Conservation (phyloP, 2,888 invertebrate species). For the Spodoptera exigua region DNA sequence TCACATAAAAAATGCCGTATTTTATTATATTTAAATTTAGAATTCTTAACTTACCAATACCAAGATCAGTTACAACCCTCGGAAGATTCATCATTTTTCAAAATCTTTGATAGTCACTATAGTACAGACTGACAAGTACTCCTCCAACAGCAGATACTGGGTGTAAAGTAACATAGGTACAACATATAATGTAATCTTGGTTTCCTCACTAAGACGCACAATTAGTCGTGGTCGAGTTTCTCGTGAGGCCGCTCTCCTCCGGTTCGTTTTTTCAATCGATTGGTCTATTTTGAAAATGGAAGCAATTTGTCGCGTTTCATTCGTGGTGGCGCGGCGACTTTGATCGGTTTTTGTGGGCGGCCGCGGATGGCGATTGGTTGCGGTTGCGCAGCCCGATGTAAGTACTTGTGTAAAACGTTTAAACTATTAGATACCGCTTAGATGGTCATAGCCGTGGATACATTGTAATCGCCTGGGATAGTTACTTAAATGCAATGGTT, state of each 20-base stretch:
- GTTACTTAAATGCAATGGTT: too few species aligned
- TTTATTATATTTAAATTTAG: too few species aligned
- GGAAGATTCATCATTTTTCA: too few species aligned
- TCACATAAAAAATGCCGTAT: too few species aligned
- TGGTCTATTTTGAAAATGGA: conserved; percentile 82
- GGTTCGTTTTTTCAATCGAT: conserved; percentile 73
- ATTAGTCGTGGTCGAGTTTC: conserved; percentile 77
- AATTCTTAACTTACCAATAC: too few species aligned
- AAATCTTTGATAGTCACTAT: too few species aligned
- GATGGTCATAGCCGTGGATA: conserved; percentile 13
- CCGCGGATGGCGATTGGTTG: conserved; percentile 75
- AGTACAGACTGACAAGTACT: too few species aligned
- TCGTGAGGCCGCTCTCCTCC: conserved; percentile 70
- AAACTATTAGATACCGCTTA: conserved; percentile 45
- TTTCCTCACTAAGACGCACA: conserved; percentile 66
- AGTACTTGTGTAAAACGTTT: conserved; percentile 67
- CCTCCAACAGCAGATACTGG: too few species aligned
- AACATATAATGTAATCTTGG: conserved; percentile 6
- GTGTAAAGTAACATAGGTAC: conserved; percentile 9
- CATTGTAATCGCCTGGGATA: not conserved
- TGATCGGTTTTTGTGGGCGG: conserved; percentile 85
- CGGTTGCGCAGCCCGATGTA: conserved; percentile 54
- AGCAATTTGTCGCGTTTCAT: conserved; percentile 85
- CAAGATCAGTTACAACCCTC: too few species aligned
- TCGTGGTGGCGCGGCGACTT: conserved; percentile 80